Conservation (phyloP, 2,797 vertebrate genomes). For the Thripadectes ignobilis region DNA sequence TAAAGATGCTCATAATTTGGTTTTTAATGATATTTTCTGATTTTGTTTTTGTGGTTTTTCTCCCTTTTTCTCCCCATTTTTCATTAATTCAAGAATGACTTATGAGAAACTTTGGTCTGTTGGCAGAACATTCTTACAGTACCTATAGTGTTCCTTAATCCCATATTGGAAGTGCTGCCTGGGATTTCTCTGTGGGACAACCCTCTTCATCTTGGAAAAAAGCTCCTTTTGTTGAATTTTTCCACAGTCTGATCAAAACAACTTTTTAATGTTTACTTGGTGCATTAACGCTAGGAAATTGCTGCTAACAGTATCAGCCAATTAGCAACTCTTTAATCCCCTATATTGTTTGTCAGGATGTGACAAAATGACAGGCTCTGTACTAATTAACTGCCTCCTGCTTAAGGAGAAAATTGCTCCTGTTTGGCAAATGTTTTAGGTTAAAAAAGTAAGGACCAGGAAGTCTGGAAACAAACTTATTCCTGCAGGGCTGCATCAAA, state of each 20-base stretch:
- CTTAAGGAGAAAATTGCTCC: conserved; percentile 53
- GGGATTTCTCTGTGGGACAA: background rate
- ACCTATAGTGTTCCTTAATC: background rate
- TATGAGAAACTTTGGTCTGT: background rate
- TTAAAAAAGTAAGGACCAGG: background rate
- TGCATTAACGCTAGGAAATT: conserved; percentile 44
- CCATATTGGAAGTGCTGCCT: background rate
- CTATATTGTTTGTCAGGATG: conserved; percentile 43
- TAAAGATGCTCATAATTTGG: background rate
- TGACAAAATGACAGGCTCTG: conserved; percentile 54
- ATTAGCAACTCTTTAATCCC: conserved; percentile 69
- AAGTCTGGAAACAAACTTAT: conserved; percentile 23
- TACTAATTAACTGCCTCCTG: conserved; percentile 54
- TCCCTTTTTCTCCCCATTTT: background rate
- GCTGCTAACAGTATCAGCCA: conserved; percentile 38
- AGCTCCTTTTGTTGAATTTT: background rate
- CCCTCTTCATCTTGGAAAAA: background rate
- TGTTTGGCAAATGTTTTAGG: conserved; percentile 54
- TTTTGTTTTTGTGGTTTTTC: background rate
- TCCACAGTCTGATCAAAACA: conserved; percentile 14
- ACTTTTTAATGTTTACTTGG: conserved; percentile 9
- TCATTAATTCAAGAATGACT: background rate
- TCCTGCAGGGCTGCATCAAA: background rate
- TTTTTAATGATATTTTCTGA: background rate
- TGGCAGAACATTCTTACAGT: background rate